A percentile compares a stretch with the other conserved stretches of the same genome.
phyloP scores from a whole-genome alignment of 1,140 invertebrate species.

The Cotesia vestalis region DNA sequence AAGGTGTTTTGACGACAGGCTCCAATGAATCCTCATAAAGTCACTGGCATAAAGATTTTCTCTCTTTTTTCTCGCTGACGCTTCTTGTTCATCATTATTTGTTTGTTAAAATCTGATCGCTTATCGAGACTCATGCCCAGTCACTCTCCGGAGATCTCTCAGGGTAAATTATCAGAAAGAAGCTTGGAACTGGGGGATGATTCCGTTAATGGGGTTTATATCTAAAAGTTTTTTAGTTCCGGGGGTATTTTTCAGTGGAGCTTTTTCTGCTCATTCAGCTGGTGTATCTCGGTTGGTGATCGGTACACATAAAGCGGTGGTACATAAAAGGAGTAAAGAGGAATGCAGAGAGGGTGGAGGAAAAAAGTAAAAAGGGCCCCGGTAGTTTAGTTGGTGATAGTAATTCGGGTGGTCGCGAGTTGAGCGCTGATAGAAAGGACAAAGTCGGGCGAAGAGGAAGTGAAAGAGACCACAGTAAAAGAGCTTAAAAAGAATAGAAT shows the following conservation, averaged over 20 bases:
- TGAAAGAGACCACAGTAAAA: slow-evolving; percentile 14
- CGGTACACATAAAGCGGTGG: slow-evolving; percentile 45
- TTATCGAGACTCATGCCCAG: too few relatives aligned
- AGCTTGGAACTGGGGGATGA: too few relatives aligned
- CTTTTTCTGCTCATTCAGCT: slow-evolving; percentile 28
- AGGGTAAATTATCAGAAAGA: too few relatives aligned
- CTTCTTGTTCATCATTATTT: too few relatives aligned
- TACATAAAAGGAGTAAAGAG: neutral
- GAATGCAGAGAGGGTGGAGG: too few relatives aligned
- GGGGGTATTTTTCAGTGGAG: neutral
- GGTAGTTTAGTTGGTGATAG: neutral
- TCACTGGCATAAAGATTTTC: too few relatives aligned
- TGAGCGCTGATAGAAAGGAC: slow-evolving; percentile 9
- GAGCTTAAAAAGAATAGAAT: slow-evolving; percentile 27
- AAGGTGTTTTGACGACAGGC: slow-evolving; percentile 9
- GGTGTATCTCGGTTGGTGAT: slow-evolving; percentile 55
- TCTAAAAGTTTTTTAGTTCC: slow-evolving; percentile 7
- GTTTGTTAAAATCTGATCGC: too few relatives aligned
- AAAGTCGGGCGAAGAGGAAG: slow-evolving; percentile 10
- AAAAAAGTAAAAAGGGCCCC: neutral
- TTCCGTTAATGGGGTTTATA: slow-evolving; percentile 42
- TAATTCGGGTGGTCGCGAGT: slow-evolving; percentile 10
- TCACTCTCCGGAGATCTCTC: too few relatives aligned
- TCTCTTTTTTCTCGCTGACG: too few relatives aligned
- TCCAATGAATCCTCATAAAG: neutral